phyloP scores from a whole-genome alignment of 1,140 invertebrate species.

The Ceratoteleas bidentatus region DNA sequence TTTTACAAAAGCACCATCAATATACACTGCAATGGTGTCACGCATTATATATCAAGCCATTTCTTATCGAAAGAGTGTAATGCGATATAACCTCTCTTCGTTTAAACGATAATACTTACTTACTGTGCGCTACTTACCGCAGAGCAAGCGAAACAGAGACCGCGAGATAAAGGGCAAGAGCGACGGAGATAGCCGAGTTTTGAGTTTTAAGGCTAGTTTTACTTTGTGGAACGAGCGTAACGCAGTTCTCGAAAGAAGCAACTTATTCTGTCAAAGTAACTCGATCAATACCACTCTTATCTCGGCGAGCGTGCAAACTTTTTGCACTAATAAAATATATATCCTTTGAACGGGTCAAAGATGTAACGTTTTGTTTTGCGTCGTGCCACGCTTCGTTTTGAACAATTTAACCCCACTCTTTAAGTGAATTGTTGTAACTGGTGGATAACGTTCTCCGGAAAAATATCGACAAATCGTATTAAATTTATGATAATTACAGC shows the following conservation, averaged over 20 bases:
- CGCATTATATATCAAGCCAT: conserved; percentile 10
- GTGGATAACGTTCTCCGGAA: too few relatives aligned
- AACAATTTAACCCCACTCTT: too few relatives aligned
- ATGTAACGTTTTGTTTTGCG: conserved; percentile 14
- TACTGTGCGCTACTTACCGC: conserved; percentile 38
- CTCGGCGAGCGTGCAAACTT: too few relatives aligned
- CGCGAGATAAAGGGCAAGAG: too few relatives aligned
- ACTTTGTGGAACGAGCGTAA: conserved; percentile 52
- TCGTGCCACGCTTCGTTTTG: neutral
- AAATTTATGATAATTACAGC: too few relatives aligned
- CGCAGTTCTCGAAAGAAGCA: conserved; percentile 38
- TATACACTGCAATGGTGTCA: too few relatives aligned
- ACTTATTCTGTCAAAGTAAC: too few relatives aligned
- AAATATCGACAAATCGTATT: too few relatives aligned
- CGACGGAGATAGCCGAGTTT: conserved; percentile 26
- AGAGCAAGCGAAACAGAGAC: too few relatives aligned
- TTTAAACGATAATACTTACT: conserved; percentile 48
- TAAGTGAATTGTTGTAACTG: too few relatives aligned
- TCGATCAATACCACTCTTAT: too few relatives aligned
- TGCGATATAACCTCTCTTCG: conserved; percentile 33
- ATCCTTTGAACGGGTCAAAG: conserved; percentile 17
- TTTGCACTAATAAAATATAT: conserved; percentile 32
- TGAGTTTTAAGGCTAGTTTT: conserved; percentile 49
- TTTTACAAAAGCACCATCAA: too few relatives aligned
- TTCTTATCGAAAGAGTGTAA: conserved; percentile 26